Base-by-base conservation (phyloP, 2,888 invertebrate species). In the Rhamphomyia laevipes region DNA sequence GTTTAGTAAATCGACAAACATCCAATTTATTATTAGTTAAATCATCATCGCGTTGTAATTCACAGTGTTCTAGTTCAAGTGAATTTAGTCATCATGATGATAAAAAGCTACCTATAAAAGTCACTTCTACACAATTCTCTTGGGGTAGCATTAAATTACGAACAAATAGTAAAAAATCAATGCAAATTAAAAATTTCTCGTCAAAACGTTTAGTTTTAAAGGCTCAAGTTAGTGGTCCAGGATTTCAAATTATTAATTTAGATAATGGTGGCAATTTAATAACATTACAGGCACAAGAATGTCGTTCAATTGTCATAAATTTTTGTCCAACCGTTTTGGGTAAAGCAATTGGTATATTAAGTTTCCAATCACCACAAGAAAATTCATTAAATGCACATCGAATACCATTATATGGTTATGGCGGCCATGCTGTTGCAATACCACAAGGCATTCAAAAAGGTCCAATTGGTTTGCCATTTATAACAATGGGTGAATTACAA, bases 61-160 rank as follows among this genome's bases (percentile, higher is more conserved):
- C 68, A 1, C 64, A 67, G n/a, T 66, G 63, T 23, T 68, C 67
- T 1, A 66, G 58, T 49, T 62, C 65, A 1, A 69, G 69, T 49
- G 67, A 69, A 55, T 69, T 68, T 18, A 68, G 63, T 37, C 67
- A 67, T 51, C 61, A 64, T 1, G 66, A 67, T 53, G 66, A 64
- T 0, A 63, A 63, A 47, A 45, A 54, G 4, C 58, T 75, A 11
- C 77, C 80, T 0, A 67, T 81, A 12, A 74, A 77, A 58, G 73
- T 77, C 2, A 78, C 77, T 1, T 73, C 74, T 38, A 67, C 71
- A 10, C 74, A 78, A 53, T 57, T 81, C 7, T 72, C 77, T 15
- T 81, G 80, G 80, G 77, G 76, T 27, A 77, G 78, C 56, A 64
- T 78, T 3, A 76, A 74, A 59, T 60, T 74, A 11, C 75, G 78